Conservation (phyloP, 2,888 invertebrate species). For the Hemistola chrysoprasaria region DNA sequence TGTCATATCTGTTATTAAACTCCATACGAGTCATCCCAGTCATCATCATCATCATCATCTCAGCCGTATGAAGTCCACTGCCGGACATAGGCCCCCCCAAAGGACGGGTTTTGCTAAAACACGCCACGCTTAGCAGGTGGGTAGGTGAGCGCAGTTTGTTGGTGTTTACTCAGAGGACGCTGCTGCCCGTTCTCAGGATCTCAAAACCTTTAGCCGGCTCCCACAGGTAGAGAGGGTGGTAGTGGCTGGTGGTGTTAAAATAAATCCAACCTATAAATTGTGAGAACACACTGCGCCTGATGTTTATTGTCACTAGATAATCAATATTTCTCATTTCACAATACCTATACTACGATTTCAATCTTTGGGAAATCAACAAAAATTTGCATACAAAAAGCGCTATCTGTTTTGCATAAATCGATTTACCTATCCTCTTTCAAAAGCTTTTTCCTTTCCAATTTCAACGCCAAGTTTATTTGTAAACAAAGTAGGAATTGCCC, state of each 20-base stretch:
- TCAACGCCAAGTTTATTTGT: slow-evolving; percentile 77
- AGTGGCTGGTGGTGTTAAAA: slow-evolving; percentile 23
- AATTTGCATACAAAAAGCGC: slow-evolving; percentile 81
- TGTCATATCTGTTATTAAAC: no score
- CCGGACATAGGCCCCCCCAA: no score
- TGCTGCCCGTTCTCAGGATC: no score
- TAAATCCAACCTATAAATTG: slow-evolving; percentile 37
- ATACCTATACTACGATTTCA: slow-evolving; percentile 74
- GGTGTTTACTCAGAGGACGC: no score
- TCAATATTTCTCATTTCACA: slow-evolving; percentile 70
- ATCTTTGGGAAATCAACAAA: slow-evolving; percentile 78
- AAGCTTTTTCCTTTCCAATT: slow-evolving; percentile 77
- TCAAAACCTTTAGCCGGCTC: no score
- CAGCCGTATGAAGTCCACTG: no score
- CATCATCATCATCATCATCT: no score
- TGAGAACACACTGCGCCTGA: slow-evolving; percentile 38
- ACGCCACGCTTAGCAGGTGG: no score
- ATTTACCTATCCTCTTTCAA: slow-evolving; percentile 78
- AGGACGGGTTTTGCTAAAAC: no score
- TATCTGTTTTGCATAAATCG: slow-evolving; percentile 80
- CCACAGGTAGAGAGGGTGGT: slow-evolving; percentile 2
- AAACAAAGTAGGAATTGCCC: slow-evolving; percentile 78
- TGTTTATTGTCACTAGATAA: slow-evolving; percentile 55
- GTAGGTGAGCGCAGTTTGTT: no score
- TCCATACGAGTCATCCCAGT: no score